Base-by-base conservation (phyloP, 2,888 invertebrate genomes). In the Dione juno region DNA sequence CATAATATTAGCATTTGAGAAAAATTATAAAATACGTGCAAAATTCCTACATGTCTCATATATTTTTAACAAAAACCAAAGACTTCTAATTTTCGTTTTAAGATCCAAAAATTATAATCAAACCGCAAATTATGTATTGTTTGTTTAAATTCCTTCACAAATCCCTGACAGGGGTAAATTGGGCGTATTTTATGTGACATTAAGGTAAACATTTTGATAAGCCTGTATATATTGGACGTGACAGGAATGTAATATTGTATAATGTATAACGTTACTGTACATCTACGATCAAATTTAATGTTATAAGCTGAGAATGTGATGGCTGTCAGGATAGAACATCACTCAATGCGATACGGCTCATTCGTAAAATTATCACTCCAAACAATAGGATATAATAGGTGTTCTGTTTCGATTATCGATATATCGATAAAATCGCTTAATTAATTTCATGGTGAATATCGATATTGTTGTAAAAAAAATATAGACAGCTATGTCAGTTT, bases 221-320 rank as follows among this genome's bases (percentile, higher is more conserved):
- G 77, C 73, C 74, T 74, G 72, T 75, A 75, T 74, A 76, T 67
- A 72, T 80, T 77, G 81, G 82, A 88, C 87, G 88, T 87, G 89
- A 88, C 86, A 81, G 83, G 89, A 90, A 89, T 90, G 88, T 90
- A 88, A 91, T 90, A 90, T 88, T 86, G 83, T 82, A 75, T 80
- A 71, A 74, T 86, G 84, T 82, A 76, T 80, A 72, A 74, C 84
- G 87, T 87, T 89, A 90, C 88, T 88, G 87, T 67, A 88, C 78
- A 79, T 81, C 75, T 74, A 72, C 59, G 64, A 74, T 77, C 81
- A 80, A 79, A 80, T 86, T 87, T 88, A 84, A 79, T 77, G 77
- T 88, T 85, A 86, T 83, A 81, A 81, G 79, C 81, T 79, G 75
- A 77, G 80, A 78, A 81, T 80, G 76, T 76, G 78, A 71, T 69